Evolutionary conservation across 2,888 invertebrate species (phyloP).

Genomic region (Scrobipalpa atriplicella): DNA sequence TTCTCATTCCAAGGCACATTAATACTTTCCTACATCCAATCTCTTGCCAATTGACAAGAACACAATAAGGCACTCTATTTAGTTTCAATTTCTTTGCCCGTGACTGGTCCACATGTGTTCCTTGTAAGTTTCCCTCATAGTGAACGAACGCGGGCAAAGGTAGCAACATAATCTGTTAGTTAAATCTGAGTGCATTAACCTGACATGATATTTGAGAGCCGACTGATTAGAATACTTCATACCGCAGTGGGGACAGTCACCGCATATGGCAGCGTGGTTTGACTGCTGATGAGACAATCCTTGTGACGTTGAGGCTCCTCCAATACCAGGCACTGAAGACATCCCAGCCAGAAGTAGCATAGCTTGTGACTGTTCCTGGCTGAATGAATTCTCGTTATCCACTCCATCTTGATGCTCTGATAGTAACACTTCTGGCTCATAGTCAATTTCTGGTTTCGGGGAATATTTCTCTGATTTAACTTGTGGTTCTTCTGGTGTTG

Average conservation of each 20-base stretch:
- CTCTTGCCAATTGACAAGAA: slow-evolving; percentile 24
- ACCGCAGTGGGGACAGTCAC: slow-evolving; percentile 87
- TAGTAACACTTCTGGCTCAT: slow-evolving; percentile 75
- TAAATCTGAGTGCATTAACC: slow-evolving; percentile 86
- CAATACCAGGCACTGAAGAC: slow-evolving; percentile 61
- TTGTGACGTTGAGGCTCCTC: slow-evolving; percentile 72
- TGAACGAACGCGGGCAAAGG: slow-evolving; percentile 86
- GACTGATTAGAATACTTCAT: slow-evolving; percentile 87
- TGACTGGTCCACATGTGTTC: slow-evolving; percentile 87
- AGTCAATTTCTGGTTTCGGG: slow-evolving; percentile 73
- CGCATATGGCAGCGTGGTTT: slow-evolving; percentile 81
- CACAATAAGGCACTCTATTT: slow-evolving; percentile 61
- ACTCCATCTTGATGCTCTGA: slow-evolving; percentile 73
- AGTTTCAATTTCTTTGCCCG: slow-evolving; percentile 82
- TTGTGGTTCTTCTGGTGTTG: slow-evolving; percentile 55
- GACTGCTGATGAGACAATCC: slow-evolving; percentile 68
- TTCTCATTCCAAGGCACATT: slow-evolving; percentile 30
- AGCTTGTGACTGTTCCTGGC: slow-evolving; percentile 71
- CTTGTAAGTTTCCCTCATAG: slow-evolving; percentile 86
- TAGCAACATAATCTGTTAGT: slow-evolving; percentile 87
- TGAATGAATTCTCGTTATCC: slow-evolving; percentile 63
- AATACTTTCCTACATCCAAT: slow-evolving; percentile 27
- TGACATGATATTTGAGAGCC: slow-evolving; percentile 86
- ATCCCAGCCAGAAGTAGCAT: slow-evolving; percentile 68
- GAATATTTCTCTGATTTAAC: slow-evolving; percentile 75